Conservation (phyloP, 2,888 invertebrate genomes). For the Cephus spinipes region DNA sequence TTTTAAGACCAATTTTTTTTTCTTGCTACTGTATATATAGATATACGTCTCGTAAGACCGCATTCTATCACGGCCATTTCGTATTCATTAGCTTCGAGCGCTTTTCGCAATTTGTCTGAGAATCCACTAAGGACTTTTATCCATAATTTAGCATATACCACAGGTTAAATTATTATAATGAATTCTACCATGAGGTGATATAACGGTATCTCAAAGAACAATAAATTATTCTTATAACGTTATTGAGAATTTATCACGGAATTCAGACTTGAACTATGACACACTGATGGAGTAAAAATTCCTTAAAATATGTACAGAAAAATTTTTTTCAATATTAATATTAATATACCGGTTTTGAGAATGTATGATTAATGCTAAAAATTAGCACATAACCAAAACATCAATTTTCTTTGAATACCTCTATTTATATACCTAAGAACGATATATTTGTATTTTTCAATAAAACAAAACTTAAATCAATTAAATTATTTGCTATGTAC, state of each 20-base stretch:
- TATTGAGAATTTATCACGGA: too few species aligned
- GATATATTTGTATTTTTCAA: too few species aligned
- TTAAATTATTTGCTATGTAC: background rate
- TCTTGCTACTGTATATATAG: background rate
- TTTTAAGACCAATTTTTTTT: background rate
- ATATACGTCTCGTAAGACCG: background rate
- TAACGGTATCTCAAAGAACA: background rate
- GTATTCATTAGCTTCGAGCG: constrained; percentile 9
- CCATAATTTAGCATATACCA: background rate
- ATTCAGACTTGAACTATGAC: background rate
- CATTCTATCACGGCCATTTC: background rate
- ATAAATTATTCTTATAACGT: background rate
- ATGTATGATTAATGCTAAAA: background rate
- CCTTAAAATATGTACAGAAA: background rate
- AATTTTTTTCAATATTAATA: background rate
- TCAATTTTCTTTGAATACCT: background rate
- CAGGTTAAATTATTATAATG: background rate
- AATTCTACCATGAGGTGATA: background rate
- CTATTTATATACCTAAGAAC: too few species aligned
- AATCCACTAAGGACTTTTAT: background rate
- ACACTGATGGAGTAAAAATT: background rate
- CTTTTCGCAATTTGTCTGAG: background rate
- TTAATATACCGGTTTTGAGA: background rate
- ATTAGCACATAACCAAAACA: background rate
- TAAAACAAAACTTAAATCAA: too few species aligned